These are phyloP conservation scores for Epistrophe grossulariae DNA, from an alignment of 2,888 invertebrate genomes.

Conservation along the genomic window DNA sequence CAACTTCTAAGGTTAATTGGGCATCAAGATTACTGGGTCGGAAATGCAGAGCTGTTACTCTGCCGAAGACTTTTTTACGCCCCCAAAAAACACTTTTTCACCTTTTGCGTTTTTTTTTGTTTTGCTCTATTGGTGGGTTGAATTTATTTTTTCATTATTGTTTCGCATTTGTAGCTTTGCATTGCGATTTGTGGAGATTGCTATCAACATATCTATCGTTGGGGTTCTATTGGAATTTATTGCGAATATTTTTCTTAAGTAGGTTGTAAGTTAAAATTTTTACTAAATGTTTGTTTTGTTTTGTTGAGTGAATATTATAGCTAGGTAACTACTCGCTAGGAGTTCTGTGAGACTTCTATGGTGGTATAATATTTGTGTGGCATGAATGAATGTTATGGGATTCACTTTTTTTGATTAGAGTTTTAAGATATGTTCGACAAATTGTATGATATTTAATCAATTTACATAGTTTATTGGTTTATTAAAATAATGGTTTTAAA, in stretches of 20 bases:
- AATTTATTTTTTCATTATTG: slow-evolving; percentile 48
- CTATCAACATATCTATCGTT: slow-evolving; percentile 50
- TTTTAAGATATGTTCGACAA: slow-evolving; percentile 40
- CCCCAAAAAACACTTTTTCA: slow-evolving; percentile 47
- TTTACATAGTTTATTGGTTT: slow-evolving; percentile 15
- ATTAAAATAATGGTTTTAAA: slow-evolving; percentile 7
- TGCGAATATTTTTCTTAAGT: slow-evolving; percentile 69
- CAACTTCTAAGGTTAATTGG: slow-evolving; percentile 84
- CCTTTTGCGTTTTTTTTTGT: slow-evolving; percentile 22
- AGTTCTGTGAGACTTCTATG: slow-evolving; percentile 7
- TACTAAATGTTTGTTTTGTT: slow-evolving; percentile 49
- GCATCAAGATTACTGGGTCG: slow-evolving; percentile 84
- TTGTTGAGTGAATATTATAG: neutral
- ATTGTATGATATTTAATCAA: slow-evolving; percentile 41
- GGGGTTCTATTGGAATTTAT: slow-evolving; percentile 67
- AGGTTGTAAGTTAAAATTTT: slow-evolving; percentile 60
- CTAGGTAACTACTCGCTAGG: neutral
- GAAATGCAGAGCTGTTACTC: slow-evolving; percentile 80
- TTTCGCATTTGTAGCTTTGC: slow-evolving; percentile 38
- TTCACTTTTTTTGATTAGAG: slow-evolving; percentile 32
- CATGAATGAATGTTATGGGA: slow-evolving; percentile 27
- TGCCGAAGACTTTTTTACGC: slow-evolving; percentile 68
- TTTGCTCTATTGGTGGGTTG: neutral
- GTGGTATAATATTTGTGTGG: neutral
- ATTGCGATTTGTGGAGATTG: slow-evolving; percentile 63